These are phyloP conservation scores for Cyprinodon tularosa DNA, from an alignment of 2,113 vertebrate species.

Conservation along the genomic window DNA sequence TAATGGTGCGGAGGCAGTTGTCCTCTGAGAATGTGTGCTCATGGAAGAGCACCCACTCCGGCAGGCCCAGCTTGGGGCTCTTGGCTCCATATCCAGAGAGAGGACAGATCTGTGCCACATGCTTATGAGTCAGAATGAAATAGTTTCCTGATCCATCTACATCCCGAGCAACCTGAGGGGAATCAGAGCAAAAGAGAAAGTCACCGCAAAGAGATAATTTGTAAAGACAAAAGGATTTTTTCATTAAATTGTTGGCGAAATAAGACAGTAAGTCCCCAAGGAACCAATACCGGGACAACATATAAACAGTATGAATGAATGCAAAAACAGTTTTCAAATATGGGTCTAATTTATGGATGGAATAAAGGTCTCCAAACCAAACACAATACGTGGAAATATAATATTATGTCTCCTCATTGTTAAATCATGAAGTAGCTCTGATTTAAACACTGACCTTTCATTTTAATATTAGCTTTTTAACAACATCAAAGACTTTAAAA, in stretches of 20 bases:
- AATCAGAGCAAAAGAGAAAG: not conserved
- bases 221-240: too few relatives aligned
- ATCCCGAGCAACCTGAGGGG: constrained; percentile 84
- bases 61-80: constrained; percentile 76
- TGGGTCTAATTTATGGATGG: too few relatives aligned
- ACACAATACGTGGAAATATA: too few relatives aligned
- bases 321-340: too few relatives aligned
- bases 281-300: too few relatives aligned
- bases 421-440: too few relatives aligned
- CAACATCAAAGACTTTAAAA: too few relatives aligned
- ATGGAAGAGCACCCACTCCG: constrained; percentile 90
- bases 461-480: too few relatives aligned
- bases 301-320: too few relatives aligned
- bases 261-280: not conserved
- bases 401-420: too few relatives aligned
- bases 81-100: constrained; percentile 79
- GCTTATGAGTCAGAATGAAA: constrained; percentile 87
- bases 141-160: constrained; percentile 91
- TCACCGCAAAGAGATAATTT: not conserved
- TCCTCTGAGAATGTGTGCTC: constrained; percentile 85
- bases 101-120: constrained; percentile 88
- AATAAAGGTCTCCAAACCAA: too few relatives aligned
- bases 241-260: not conserved
- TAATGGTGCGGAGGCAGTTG: constrained; percentile 84
- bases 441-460: too few relatives aligned